These are phyloP conservation scores for Phytoseiulus persimilis DNA, from an alignment of 2,888 invertebrate genomes.

Conservation along the genomic window DNA sequence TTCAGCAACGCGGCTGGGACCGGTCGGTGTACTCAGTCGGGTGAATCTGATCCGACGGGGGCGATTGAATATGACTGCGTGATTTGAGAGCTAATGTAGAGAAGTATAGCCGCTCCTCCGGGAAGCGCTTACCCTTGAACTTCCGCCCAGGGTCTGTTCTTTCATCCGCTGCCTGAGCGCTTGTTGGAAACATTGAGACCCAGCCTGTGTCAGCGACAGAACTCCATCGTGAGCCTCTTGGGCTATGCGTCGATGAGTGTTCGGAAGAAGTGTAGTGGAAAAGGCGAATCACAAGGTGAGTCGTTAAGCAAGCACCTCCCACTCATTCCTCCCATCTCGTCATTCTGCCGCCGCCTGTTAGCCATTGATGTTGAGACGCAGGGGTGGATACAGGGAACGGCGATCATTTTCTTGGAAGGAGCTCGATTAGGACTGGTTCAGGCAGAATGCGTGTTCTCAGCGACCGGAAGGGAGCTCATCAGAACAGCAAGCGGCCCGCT, in stretches of 20 bases:
- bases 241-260: background rate
- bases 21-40: background rate
- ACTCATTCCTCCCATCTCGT: background rate
- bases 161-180: background rate
- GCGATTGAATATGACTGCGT: background rate
- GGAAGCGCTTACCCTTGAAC: background rate
- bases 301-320: background rate
- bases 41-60: background rate
- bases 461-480: background rate
- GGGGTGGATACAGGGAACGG: too few relatives aligned
- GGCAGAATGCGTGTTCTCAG: background rate
- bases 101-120: background rate
- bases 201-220: background rate
- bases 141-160: constrained; percentile 5
- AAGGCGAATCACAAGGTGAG: background rate
- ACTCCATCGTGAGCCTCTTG: background rate
- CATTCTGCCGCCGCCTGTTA: background rate
- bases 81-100: background rate
- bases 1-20: background rate
- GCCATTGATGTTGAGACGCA: background rate
- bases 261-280: background rate
- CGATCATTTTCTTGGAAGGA: background rate
- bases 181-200: background rate
- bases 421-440: background rate
- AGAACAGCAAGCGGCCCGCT: background rate